Evolutionary conservation across 2,888 invertebrate genomes (phyloP).

Genomic region (Rhopalosiphum nymphaeae): DNA sequence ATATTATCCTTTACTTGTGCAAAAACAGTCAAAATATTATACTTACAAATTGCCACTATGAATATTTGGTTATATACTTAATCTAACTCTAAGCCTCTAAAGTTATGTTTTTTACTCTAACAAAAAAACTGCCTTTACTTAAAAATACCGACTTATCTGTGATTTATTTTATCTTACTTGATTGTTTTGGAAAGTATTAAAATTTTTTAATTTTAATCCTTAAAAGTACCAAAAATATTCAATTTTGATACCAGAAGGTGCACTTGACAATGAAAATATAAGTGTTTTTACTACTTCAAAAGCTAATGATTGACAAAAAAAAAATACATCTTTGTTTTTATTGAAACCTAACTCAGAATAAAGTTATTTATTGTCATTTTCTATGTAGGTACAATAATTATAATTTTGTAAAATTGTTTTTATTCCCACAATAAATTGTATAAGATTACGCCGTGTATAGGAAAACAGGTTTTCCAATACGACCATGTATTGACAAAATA

Average conservation of each 20-base stretch:
- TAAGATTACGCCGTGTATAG: not conserved
- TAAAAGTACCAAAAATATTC: too few species aligned
- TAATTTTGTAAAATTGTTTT: not conserved
- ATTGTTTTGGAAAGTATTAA: too few species aligned
- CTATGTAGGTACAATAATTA: not conserved
- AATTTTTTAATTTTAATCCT: too few species aligned
- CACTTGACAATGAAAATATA: not conserved
- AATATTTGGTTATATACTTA: too few species aligned
- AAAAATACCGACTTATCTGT: too few species aligned
- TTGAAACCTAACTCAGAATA: not conserved
- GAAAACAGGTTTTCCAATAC: conserved; percentile 8
- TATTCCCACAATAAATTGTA: not conserved
- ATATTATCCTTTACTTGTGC: not conserved
- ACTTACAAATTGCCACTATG: too few species aligned
- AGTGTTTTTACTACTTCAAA: not conserved
- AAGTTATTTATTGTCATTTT: not conserved
- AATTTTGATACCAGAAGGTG: too few species aligned
- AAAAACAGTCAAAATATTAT: not conserved
- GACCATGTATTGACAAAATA: conserved; percentile 16
- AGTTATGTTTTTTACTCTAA: too few species aligned
- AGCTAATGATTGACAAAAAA: not conserved
- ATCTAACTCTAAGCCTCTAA: too few species aligned
- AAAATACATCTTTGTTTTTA: not conserved
- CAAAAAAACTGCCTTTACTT: too few species aligned
- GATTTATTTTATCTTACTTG: too few species aligned